These are phyloP conservation scores for Ibycter americanus DNA, from an alignment of 2,797 vertebrate genomes.

Conservation along the genomic window DNA sequence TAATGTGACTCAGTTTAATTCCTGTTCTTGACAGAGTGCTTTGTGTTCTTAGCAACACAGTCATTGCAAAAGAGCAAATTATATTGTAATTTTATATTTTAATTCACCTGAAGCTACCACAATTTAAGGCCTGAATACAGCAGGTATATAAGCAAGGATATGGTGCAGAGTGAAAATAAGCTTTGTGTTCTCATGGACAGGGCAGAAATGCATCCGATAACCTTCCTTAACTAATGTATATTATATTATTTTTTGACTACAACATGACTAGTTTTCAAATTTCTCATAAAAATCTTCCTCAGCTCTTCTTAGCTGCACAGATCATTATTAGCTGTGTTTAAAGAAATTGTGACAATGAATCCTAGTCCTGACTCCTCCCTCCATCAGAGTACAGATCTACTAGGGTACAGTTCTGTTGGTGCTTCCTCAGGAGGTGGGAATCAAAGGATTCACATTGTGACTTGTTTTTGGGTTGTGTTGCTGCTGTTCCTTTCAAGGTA, in stretches of 20 bases:
- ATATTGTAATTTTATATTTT: background rate
- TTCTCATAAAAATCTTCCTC: background rate
- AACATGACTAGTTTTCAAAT: background rate
- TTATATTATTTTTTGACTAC: background rate
- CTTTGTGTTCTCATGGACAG: background rate
- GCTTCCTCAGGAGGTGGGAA: background rate
- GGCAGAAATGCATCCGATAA: background rate
- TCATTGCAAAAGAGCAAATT: background rate
- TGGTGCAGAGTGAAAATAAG: background rate
- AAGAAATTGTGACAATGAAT: background rate
- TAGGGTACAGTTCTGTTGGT: background rate
- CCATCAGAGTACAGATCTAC: background rate
- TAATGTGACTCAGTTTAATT: background rate
- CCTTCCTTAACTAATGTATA: background rate
- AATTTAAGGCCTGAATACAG: background rate
- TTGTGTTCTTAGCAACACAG: background rate
- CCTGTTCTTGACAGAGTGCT: background rate
- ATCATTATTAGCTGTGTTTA: background rate
- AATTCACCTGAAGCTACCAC: background rate
- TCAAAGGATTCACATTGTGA: background rate
- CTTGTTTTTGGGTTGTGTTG: background rate
- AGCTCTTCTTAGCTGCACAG: background rate
- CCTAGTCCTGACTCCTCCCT: background rate
- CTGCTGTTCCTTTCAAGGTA: background rate
- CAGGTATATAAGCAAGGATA: background rate